Base-by-base conservation (phyloP, 2,113 vertebrate species). In the Eurypyga helias region DNA sequence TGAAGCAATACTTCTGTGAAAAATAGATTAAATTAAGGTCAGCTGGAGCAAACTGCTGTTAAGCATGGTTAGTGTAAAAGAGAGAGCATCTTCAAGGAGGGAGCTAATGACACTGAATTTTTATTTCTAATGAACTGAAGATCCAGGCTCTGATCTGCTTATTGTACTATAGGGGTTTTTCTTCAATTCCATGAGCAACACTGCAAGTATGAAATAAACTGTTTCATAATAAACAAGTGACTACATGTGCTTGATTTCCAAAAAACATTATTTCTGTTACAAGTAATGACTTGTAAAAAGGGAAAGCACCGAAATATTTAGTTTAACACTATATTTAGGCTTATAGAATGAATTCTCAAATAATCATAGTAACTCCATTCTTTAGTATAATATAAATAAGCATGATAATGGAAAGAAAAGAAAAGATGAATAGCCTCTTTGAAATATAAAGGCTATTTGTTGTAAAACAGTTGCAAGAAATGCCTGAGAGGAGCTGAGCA, bases 11-110 rank as follows among this genome's bases (percentile, higher is more conserved):
- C 76, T 90, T 96, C 80, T 93, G 86, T 91, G 94, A 94, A 95
- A 96, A 96, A 83, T 73, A 86, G 83, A 94, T 94, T 97, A 90
- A 96, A 94, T 96, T 97, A 96, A 93, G 96, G 96, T 96, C 94
- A 97, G 79, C 85, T 69, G 85, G 91, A 97, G 93, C 92, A 95
- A 96, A 94, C 83, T 84, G 86, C 83, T 90, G 92, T 91, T 97
- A 91, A 94, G 90, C 69, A 62, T 73, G 55, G 71, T 94, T 94
- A 90, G 66, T 75, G 79, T 61, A 85, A 87, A 87, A 96, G 38
- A 90, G 46, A 66, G 52, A 91, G 49, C 38, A n/a, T 96, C 95
- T 96, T 89, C 60, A 52, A 95, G 94, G 67, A 93, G 73, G 64
- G 36, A 92, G 78, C 48, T 93, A 93, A 93, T 85, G 78, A 58